These are phyloP conservation scores for Zoanthus solanderi DNA, from an alignment of 92 coral and sea anemone genomes.

Conservation along the genomic window DNA sequence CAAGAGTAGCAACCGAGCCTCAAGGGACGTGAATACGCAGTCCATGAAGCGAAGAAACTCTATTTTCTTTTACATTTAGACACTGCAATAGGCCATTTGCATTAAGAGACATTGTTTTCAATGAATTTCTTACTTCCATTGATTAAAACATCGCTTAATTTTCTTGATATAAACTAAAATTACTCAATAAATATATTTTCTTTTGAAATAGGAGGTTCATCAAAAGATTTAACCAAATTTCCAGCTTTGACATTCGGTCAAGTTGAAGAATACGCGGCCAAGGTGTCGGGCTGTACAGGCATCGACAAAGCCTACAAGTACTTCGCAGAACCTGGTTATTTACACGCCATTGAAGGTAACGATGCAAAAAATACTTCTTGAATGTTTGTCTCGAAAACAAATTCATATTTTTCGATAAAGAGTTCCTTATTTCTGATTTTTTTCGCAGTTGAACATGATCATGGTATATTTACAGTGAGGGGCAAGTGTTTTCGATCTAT, in stretches of 20 bases:
- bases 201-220: constrained; percentile 16
- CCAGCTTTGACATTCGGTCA: constrained; percentile 38
- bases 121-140: constrained; percentile 18
- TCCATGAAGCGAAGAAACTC: background rate
- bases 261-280: constrained; percentile 18
- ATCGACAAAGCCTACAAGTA: constrained; percentile 36
- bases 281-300: constrained; percentile 22
- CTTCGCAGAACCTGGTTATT: constrained; percentile 44
- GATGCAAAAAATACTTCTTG: constrained; percentile 10
- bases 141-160: constrained; percentile 20
- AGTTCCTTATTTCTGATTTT: constrained; percentile 23
- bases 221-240: constrained; percentile 26
- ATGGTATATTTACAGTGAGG: background rate
- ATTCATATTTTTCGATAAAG: constrained; percentile 17
- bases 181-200: constrained; percentile 21
- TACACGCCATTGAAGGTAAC: constrained; percentile 17
- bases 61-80: no score
- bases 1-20: background rate
- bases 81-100: background rate
- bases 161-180: constrained; percentile 19
- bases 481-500: constrained; percentile 33
- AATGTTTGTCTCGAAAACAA: constrained; percentile 16
- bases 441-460: constrained; percentile 28
- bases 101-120: constrained; percentile 1
- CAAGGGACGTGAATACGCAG: background rate